phyloP scores from a whole-genome alignment of 1,140 invertebrate species.

The Matsumurasca onukii region DNA sequence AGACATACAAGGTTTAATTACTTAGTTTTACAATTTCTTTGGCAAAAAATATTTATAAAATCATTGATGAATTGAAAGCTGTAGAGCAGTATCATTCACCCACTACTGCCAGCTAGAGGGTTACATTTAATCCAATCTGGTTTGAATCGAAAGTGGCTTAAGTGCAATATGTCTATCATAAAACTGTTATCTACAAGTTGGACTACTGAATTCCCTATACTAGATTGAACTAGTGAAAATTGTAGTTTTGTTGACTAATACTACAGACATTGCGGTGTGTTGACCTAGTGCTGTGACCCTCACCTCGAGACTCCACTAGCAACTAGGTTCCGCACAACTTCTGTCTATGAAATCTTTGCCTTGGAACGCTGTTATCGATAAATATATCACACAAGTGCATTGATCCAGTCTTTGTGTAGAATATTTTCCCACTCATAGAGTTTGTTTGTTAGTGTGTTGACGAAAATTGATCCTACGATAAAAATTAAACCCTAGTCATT shows the following conservation, averaged over 20 bases:
- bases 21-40: too few relatives aligned
- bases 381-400: constrained; percentile 20
- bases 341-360: constrained; percentile 11
- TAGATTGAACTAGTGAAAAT: background rate
- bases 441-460: background rate
- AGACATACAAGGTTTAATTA: too few relatives aligned
- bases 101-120: too few relatives aligned
- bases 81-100: too few relatives aligned
- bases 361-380: constrained; percentile 3
- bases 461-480: background rate
- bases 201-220: background rate
- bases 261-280: background rate
- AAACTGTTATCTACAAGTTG: background rate
- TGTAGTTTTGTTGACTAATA: background rate
- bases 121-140: too few relatives aligned
- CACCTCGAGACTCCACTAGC: too few relatives aligned
- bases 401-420: background rate
- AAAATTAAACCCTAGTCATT: background rate
- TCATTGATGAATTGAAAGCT: too few relatives aligned
- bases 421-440: background rate
- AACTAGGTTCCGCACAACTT: background rate
- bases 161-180: background rate
- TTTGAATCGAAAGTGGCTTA: too few relatives aligned
- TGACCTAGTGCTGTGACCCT: background rate
- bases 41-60: too few relatives aligned